Evolutionary conservation across 2,888 invertebrate species (phyloP).

Genomic region (Diaphora mendica): DNA sequence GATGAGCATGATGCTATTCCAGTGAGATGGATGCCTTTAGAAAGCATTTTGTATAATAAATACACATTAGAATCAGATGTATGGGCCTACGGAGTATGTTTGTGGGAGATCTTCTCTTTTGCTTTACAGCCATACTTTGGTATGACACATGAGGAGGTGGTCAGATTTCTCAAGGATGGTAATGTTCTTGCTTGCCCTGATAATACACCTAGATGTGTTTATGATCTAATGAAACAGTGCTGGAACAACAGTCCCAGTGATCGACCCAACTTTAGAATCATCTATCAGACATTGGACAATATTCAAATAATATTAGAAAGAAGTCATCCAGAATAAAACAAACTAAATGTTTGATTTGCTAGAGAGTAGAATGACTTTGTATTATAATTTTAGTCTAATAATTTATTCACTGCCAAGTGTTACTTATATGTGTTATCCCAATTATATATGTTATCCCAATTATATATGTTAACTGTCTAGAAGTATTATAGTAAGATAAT

Average conservation of each 20-base stretch:
- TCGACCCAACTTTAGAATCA: conserved; percentile 94
- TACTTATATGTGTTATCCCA: conserved; percentile 12
- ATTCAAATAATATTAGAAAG: conserved; percentile 86
- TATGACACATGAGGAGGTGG: conserved; percentile 98
- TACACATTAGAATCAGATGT: conserved; percentile 98
- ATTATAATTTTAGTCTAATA: conserved; percentile 44
- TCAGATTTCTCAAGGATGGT: conserved; percentile 97
- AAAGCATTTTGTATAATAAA: conserved; percentile 98
- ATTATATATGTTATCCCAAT: not conserved
- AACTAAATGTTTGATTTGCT: conserved; percentile 43
- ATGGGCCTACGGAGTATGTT: conserved; percentile 98
- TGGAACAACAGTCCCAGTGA: conserved; percentile 95
- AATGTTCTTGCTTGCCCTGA: conserved; percentile 96
- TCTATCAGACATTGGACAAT: conserved; percentile 92
- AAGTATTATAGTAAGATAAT: conserved; percentile 10
- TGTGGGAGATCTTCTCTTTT: conserved; percentile 99
- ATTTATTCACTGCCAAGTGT: conserved; percentile 31
- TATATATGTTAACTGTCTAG: not conserved
- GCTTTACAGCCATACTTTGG: conserved; percentile 98
- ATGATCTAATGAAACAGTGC: conserved; percentile 97
- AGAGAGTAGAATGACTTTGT: conserved; percentile 47
- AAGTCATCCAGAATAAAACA: conserved; percentile 73
- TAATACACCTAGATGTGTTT: conserved; percentile 94
- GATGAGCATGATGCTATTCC: conserved; percentile 98
- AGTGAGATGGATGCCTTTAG: conserved; percentile 99